Evolutionary conservation across 2,888 invertebrate species (phyloP).

Genomic region (Scaptomyza tumidula): DNA sequence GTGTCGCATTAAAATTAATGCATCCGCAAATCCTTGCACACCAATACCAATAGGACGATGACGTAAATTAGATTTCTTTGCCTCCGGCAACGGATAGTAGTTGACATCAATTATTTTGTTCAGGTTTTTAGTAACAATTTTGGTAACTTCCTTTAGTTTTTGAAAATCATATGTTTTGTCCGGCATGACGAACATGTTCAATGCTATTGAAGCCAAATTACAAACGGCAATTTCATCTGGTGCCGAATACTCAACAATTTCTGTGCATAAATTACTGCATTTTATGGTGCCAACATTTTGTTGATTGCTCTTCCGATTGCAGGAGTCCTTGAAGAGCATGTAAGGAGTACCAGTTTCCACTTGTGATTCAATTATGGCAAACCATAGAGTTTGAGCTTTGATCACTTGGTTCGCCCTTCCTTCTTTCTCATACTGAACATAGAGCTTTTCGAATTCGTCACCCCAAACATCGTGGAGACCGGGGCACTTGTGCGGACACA

Average conservation of each 20-base stretch:
- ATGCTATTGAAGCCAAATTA: constrained; percentile 98
- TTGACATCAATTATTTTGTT: constrained; percentile 99
- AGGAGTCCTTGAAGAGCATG: constrained; percentile 98
- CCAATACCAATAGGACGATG: constrained; percentile 96
- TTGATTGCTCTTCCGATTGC: constrained; percentile 98
- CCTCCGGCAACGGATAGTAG: constrained; percentile 97
- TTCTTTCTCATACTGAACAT: constrained; percentile 93
- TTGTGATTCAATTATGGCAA: constrained; percentile 96
- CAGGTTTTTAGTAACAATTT: constrained; percentile 94
- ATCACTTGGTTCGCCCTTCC: constrained; percentile 89
- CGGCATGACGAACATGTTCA: constrained; percentile 95
- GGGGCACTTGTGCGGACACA: constrained; percentile 98
- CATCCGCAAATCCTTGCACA: constrained; percentile 98
- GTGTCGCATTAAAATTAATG: constrained; percentile 96
- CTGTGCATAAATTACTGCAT: constrained; percentile 98
- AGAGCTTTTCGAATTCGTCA: constrained; percentile 95
- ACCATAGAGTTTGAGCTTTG: constrained; percentile 95
- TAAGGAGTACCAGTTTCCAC: constrained; percentile 99
- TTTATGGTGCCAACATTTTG: constrained; percentile 99
- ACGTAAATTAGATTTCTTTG: constrained; percentile 93
- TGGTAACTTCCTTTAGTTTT: constrained; percentile 93
- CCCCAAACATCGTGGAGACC: constrained; percentile 97
- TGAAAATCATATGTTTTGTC: constrained; percentile 94
- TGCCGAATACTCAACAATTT: constrained; percentile 97
- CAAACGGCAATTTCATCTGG: constrained; percentile 98